Conservation (phyloP, 2,113 vertebrate species). For the Rallus limicola region DNA sequence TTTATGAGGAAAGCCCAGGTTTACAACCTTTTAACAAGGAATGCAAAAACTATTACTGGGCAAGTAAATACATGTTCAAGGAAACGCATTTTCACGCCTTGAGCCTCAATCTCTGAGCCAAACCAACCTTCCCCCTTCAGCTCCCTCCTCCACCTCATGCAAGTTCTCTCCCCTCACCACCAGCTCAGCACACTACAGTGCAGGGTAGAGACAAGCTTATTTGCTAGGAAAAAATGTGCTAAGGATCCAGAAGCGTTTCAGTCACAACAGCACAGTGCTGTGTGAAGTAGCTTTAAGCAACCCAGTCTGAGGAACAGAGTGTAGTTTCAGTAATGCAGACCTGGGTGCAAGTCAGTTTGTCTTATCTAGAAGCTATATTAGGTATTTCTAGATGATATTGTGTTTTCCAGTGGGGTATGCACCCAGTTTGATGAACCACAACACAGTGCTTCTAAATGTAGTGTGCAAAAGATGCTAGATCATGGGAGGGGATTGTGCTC, state of each 20-base stretch:
- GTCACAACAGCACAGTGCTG: not conserved
- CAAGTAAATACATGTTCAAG: not conserved
- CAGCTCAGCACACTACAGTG: not conserved
- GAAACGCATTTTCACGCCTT: not conserved
- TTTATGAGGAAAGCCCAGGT: not conserved
- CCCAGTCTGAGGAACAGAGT: not conserved
- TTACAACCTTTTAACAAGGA: not conserved
- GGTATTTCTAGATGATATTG: not conserved
- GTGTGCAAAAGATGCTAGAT: not conserved
- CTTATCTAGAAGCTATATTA: rapidly evolving
- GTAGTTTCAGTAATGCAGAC: not conserved
- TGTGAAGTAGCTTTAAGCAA: not conserved
- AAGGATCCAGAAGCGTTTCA: not conserved
- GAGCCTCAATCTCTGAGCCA: not conserved
- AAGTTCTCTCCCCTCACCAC: not conserved
- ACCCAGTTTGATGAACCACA: not conserved
- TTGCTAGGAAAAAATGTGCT: not conserved
- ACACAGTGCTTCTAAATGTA: not conserved
- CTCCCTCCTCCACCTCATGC: rapidly evolving
- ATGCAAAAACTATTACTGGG: not conserved
- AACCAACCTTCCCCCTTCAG: not conserved
- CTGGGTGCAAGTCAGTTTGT: not conserved
- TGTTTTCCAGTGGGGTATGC: not conserved
- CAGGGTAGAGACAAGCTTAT: not conserved
- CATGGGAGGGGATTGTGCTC: too few relatives aligned